phyloP scores from a whole-genome alignment of 1,140 invertebrate genomes.

The Leptinotarsa defecta region DNA sequence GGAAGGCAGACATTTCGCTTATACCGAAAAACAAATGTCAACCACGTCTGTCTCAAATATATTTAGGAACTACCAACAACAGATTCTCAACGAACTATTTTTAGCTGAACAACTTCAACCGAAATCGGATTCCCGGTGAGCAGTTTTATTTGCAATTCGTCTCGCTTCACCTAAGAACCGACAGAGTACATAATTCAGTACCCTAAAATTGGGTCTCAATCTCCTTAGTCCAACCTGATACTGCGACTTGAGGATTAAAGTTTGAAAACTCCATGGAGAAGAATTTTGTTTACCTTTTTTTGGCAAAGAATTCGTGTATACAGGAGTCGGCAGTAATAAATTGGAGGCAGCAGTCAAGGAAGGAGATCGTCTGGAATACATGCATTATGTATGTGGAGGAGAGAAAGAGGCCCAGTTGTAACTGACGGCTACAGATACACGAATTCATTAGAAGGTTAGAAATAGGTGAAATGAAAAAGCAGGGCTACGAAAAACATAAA shows the following conservation, averaged over 20 bases:
- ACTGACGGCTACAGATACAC: not conserved
- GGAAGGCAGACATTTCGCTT: too few relatives aligned
- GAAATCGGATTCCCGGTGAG: not conserved
- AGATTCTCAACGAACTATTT: not conserved
- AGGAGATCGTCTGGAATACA: not conserved
- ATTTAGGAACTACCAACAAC: too few relatives aligned
- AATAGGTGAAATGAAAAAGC: not conserved
- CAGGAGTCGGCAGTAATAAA: too few relatives aligned
- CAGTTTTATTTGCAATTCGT: not conserved
- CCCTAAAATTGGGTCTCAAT: not conserved
- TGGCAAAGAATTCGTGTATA: too few relatives aligned
- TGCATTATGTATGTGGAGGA: not conserved
- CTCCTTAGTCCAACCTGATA: not conserved
- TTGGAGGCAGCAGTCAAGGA: too few relatives aligned
- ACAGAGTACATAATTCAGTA: not conserved
- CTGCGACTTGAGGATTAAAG: not conserved
- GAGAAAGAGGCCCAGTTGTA: not conserved
- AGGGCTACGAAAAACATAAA: too few relatives aligned
- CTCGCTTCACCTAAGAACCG: too few relatives aligned
- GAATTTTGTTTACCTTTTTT: not conserved
- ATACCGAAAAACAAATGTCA: too few relatives aligned
- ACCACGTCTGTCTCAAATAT: too few relatives aligned
- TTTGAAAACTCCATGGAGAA: not conserved
- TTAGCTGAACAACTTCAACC: not conserved
- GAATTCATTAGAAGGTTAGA: not conserved